A percentile compares a stretch with the other conserved stretches of the same genome.
These are phyloP conservation scores for Bothrops alternatus DNA, from an alignment of 2,797 vertebrate species.

Conservation along the genomic window DNA sequence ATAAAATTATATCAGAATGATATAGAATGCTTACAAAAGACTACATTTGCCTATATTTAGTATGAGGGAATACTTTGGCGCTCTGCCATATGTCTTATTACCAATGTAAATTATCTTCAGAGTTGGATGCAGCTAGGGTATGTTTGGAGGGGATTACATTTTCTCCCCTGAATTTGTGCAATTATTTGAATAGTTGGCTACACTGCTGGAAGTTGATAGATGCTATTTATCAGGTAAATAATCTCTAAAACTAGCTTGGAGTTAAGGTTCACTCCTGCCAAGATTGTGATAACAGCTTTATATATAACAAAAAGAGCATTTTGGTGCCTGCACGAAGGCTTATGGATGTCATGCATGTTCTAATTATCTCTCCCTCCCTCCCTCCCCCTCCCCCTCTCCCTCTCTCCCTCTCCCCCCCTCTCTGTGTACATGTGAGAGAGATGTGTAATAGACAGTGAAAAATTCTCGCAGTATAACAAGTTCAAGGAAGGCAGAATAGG, in stretches of 20 bases:
- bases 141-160: slow-evolving; percentile 35
- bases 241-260: slow-evolving; percentile 44
- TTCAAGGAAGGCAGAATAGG: slow-evolving; percentile 6
- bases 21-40: slow-evolving; percentile 22
- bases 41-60: slow-evolving; percentile 30
- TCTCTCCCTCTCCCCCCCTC: too few relatives aligned
- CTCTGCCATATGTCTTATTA: slow-evolving; percentile 37
- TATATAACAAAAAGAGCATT: slow-evolving; percentile 17
- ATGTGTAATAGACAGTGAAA: not conserved
- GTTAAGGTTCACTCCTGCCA: slow-evolving; percentile 40
- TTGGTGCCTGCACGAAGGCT: slow-evolving; percentile 11
- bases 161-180: slow-evolving; percentile 42
- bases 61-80: slow-evolving; percentile 33
- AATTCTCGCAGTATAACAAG: not conserved
- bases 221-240: slow-evolving; percentile 56
- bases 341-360: not conserved
- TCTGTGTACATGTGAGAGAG: not conserved
- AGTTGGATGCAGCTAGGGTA: slow-evolving; percentile 33
- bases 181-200: slow-evolving; percentile 44
- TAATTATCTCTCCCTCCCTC: not conserved
- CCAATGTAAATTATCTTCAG: slow-evolving; percentile 48
- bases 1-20: slow-evolving; percentile 1
- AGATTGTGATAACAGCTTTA: slow-evolving; percentile 34
- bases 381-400: too few relatives aligned
- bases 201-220: slow-evolving; percentile 32